Conservation (phyloP, 2,888 invertebrate genomes). For the Platynereis dumerilii region DNA sequence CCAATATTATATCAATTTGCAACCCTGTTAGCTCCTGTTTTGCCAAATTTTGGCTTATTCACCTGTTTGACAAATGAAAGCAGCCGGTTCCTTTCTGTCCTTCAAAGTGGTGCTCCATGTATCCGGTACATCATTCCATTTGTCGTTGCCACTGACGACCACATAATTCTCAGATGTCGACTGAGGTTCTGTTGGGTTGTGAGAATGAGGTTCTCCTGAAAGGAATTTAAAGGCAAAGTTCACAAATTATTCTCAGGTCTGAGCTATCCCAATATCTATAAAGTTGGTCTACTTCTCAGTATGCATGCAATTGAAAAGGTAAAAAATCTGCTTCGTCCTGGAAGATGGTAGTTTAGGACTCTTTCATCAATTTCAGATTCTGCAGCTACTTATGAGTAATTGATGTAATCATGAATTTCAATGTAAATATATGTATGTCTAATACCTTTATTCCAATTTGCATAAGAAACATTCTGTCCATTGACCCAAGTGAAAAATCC, state of each 20-base stretch:
- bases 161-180: constrained; percentile 28
- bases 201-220: constrained; percentile 20
- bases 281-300: too few relatives aligned
- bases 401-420: too few relatives aligned
- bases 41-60: too few relatives aligned
- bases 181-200: constrained; percentile 14
- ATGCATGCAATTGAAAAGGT: too few relatives aligned
- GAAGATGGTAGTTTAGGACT: not conserved
- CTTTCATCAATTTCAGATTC: not conserved
- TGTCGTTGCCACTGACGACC: constrained; percentile 15
- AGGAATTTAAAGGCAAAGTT: too few relatives aligned
- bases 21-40: too few relatives aligned
- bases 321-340: too few relatives aligned
- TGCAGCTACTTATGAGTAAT: too few relatives aligned
- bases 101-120: constrained; percentile 15
- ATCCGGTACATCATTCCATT: constrained; percentile 24
- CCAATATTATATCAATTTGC: too few relatives aligned
- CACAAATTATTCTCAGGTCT: too few relatives aligned
- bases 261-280: too few relatives aligned
- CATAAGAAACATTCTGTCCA: not conserved
- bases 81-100: constrained; percentile 1
- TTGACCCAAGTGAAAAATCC: not conserved
- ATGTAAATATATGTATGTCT: too few relatives aligned
- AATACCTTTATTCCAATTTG: constrained; percentile 2
- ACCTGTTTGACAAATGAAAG: constrained; percentile 1